A percentile compares a stretch with the other conserved stretches of the same genome.
These are phyloP conservation scores for Chrysodeixis includens DNA, from an alignment of 2,888 invertebrate species.

Conservation along the genomic window DNA sequence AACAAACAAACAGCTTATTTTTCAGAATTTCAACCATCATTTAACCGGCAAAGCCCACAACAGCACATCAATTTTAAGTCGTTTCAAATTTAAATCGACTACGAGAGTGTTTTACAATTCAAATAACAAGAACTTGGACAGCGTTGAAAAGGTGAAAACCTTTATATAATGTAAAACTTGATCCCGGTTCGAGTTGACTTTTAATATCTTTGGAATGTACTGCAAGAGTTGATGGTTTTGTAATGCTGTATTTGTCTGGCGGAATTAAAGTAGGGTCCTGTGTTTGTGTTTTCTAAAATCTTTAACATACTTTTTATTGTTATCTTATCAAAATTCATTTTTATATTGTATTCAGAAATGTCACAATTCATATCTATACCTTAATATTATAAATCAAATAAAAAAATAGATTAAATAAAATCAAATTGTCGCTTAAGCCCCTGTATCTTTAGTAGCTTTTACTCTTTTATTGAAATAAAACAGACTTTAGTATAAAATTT, in stretches of 20 bases:
- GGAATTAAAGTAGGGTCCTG: neutral
- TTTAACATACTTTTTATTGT: no score
- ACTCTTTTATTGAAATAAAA: neutral
- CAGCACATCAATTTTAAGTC: conserved; percentile 63
- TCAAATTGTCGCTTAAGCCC: no score
- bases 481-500: neutral
- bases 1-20: conserved; percentile 16
- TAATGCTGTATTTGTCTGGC: conserved; percentile 29
- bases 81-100: conserved; percentile 73
- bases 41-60: conserved; percentile 51
- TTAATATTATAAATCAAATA: no score
- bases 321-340: no score
- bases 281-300: neutral
- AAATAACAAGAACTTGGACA: conserved; percentile 72
- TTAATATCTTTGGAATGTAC: conserved; percentile 68
- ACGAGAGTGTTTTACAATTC: conserved; percentile 74
- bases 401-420: no score
- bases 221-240: conserved; percentile 21
- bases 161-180: conserved; percentile 73
- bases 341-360: no score
- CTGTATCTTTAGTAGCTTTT: neutral
- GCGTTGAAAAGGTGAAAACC: conserved; percentile 69
- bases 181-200: conserved; percentile 69
- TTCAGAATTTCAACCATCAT: conserved; percentile 32
- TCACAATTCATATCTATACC: no score